Conservation (phyloP, 2,888 invertebrate species). For the Axea sp. region DNA sequence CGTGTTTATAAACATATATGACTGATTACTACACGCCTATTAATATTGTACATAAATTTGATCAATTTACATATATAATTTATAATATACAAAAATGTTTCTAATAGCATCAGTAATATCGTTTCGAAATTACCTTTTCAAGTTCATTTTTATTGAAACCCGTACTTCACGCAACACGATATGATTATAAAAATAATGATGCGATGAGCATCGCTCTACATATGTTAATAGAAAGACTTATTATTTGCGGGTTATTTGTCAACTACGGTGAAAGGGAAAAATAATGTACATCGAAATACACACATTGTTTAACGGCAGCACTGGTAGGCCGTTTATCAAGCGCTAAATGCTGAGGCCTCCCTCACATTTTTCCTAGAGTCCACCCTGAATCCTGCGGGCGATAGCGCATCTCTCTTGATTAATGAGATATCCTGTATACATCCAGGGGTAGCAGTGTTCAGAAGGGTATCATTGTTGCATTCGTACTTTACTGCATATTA, state of each 20-base stretch:
- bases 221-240: constrained; percentile 62
- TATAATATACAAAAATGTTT: no score
- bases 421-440: constrained; percentile 43
- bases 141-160: no score
- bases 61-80: no score
- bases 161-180: no score
- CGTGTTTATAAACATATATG: no score
- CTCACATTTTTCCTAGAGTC: constrained; percentile 56
- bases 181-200: no score
- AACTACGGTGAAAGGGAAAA: constrained; percentile 11
- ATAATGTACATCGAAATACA: constrained; percentile 30
- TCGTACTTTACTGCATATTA: constrained; percentile 71
- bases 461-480: constrained; percentile 72
- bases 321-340: constrained; percentile 76
- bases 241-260: constrained; percentile 48
- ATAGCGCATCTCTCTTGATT: constrained; percentile 74
- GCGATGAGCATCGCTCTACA: no score
- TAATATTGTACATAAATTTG: no score
- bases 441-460: constrained; percentile 37
- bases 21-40: no score
- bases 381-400: constrained; percentile 63
- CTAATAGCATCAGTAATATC: no score
- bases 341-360: constrained; percentile 70
- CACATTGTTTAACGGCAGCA: constrained; percentile 43
- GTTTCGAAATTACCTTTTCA: no score